These are phyloP conservation scores for Drosophila gunungcola DNA, from an alignment of 1,140 invertebrate species.

Conservation along the genomic window DNA sequence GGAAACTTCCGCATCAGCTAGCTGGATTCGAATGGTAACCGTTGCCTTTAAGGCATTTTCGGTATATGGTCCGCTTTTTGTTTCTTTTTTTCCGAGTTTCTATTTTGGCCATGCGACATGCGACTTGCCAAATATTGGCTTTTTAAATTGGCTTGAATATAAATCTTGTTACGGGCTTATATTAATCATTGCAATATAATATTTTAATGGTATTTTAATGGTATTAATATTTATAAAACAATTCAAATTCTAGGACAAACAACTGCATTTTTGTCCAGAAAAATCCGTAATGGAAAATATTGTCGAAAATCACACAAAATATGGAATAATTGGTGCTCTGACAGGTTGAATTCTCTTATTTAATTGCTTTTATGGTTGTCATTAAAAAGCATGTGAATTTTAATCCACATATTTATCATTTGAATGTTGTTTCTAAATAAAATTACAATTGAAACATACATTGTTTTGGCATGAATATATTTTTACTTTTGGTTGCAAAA, in stretches of 20 bases:
- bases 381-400: neutral
- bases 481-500: no score
- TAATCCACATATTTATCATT: neutral
- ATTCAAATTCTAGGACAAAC: neutral
- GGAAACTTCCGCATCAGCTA: conserved; percentile 24
- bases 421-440: no score
- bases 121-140: conserved; percentile 33
- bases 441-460: no score
- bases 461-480: no score
- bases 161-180: no score
- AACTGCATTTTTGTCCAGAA: neutral
- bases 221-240: neutral
- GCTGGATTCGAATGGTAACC: conserved; percentile 15
- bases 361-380: neutral
- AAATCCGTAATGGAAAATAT: neutral
- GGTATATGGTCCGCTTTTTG: neutral
- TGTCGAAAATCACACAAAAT: neutral
- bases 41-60: conserved; percentile 21
- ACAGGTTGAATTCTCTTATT: neutral
- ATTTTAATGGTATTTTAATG: no score
- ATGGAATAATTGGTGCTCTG: neutral
- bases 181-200: no score
- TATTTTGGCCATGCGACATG: conserved; percentile 7
- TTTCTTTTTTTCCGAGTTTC: neutral
- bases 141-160: neutral